These are phyloP conservation scores for Malacoraja senta DNA, from an alignment of 2,797 vertebrate species.

Conservation along the genomic window DNA sequence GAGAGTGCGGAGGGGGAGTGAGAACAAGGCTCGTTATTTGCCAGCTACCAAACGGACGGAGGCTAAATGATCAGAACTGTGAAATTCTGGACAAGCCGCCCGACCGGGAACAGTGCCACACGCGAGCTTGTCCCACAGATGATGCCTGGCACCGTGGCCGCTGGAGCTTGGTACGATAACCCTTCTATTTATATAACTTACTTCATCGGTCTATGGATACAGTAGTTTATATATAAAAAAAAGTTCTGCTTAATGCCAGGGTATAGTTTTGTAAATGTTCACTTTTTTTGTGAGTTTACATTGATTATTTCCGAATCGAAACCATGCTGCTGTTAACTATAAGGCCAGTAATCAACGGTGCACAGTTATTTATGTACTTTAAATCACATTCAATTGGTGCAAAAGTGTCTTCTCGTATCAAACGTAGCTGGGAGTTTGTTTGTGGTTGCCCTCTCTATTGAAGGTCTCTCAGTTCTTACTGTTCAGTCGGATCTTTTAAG, in stretches of 20 bases:
- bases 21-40: conserved; percentile 87
- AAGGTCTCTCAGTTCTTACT: not conserved
- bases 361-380: conserved; percentile 31
- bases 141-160: conserved; percentile 84
- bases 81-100: conserved; percentile 95
- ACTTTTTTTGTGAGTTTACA: conserved; percentile 24
- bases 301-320: conserved; percentile 33
- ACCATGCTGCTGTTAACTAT: conserved; percentile 34
- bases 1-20: conserved; percentile 81
- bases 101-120: conserved; percentile 93
- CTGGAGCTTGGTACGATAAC: conserved; percentile 90
- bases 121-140: conserved; percentile 77
- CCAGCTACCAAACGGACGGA: conserved; percentile 83
- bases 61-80: conserved; percentile 91
- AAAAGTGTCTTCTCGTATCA: conserved; percentile 13
- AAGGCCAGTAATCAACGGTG: conserved; percentile 28
- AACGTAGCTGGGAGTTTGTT: not conserved
- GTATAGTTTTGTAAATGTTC: conserved; percentile 37
- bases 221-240: not conserved
- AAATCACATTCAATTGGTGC: conserved; percentile 30
- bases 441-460: not conserved
- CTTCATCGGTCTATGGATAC: conserved; percentile 7
- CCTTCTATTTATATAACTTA: conserved; percentile 38
- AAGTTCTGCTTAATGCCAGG: conserved; percentile 34
- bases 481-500: not conserved